Percentiles rank a stretch among this genome's conserved stretches.
phyloP scores from a whole-genome alignment of 2,888 invertebrate species.

The Xylota sylvarum region DNA sequence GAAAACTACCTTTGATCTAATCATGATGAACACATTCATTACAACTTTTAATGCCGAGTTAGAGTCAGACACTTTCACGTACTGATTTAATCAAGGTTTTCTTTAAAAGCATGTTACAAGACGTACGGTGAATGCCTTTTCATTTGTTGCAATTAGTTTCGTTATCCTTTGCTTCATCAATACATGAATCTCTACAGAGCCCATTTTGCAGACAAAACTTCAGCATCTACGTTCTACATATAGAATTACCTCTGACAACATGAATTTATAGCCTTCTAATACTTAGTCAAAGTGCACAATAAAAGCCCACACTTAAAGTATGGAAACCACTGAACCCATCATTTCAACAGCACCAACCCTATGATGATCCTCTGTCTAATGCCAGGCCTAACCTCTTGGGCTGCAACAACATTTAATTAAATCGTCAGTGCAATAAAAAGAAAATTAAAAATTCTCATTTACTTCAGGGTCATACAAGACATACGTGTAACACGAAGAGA shows the following conservation, averaged over 20 bases:
- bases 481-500: slow-evolving; percentile 64
- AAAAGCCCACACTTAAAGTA: slow-evolving; percentile 51
- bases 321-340: slow-evolving; percentile 67
- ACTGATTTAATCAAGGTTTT: too few relatives aligned
- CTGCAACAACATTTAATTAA: slow-evolving; percentile 62
- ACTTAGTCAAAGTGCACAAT: slow-evolving; percentile 11
- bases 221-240: not conserved
- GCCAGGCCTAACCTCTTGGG: slow-evolving; percentile 10
- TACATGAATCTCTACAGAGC: not conserved
- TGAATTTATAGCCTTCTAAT: slow-evolving; percentile 56
- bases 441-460: slow-evolving; percentile 47
- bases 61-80: too few relatives aligned
- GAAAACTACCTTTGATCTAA: too few relatives aligned
- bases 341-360: slow-evolving; percentile 43
- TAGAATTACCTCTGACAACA: slow-evolving; percentile 10
- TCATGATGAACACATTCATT: too few relatives aligned
- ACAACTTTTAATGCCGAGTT: too few relatives aligned
- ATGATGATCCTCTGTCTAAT: slow-evolving; percentile 17
- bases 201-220: not conserved
- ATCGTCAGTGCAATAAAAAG: slow-evolving; percentile 56
- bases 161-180: not conserved
- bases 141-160: not conserved
- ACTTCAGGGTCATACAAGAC: slow-evolving; percentile 32
- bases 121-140: too few relatives aligned
- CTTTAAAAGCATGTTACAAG: too few relatives aligned